These are phyloP conservation scores for Drosophila fungiperda DNA, from an alignment of 2,888 invertebrate genomes.

Conservation along the genomic window DNA sequence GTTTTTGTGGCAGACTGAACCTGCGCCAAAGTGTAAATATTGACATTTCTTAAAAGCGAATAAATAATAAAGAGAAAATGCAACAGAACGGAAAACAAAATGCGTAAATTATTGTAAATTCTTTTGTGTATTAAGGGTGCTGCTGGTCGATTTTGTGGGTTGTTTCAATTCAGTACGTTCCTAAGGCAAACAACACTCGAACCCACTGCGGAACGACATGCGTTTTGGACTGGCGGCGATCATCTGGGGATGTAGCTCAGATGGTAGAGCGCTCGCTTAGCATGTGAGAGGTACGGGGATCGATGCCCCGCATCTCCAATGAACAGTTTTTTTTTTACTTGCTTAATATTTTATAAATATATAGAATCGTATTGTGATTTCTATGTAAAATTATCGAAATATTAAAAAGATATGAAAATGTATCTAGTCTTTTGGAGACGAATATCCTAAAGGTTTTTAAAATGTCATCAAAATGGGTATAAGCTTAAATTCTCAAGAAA, in stretches of 20 bases:
- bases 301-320: slow-evolving; percentile 85
- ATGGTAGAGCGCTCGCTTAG: slow-evolving; percentile 86
- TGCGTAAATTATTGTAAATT: slow-evolving; percentile 68
- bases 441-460: background rate
- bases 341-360: background rate
- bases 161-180: slow-evolving; percentile 38
- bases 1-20: slow-evolving; percentile 67
- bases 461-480: background rate
- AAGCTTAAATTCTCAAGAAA: no score
- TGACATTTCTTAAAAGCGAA: slow-evolving; percentile 79
- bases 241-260: slow-evolving; percentile 85
- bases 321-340: background rate
- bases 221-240: background rate
- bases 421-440: slow-evolving; percentile 54
- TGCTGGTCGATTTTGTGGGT: slow-evolving; percentile 25
- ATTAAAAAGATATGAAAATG: background rate
- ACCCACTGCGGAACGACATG: slow-evolving; percentile 1
- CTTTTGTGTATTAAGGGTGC: slow-evolving; percentile 41
- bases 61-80: slow-evolving; percentile 68
- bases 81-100: slow-evolving; percentile 46
- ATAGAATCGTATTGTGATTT: background rate
- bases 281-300: slow-evolving; percentile 86
- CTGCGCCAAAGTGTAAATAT: slow-evolving; percentile 77
- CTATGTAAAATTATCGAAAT: background rate
- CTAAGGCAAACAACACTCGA: background rate